Conservation (phyloP, 1,140 invertebrate species). For the Grapholita molesta region DNA sequence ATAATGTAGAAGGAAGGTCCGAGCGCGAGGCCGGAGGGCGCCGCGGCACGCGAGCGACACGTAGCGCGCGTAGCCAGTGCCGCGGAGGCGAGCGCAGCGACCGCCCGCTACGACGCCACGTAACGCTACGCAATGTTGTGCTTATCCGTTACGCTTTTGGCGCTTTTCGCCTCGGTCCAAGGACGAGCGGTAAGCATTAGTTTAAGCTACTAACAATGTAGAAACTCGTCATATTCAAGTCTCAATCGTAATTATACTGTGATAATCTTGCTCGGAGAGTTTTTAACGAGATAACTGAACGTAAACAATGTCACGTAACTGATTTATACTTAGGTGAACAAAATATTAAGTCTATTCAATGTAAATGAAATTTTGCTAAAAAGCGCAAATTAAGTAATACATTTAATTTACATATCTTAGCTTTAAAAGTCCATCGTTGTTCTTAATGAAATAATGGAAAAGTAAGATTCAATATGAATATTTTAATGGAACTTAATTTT, state of each 20-base stretch:
- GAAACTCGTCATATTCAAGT: too few relatives aligned
- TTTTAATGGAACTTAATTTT: too few relatives aligned
- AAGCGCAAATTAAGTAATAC: too few relatives aligned
- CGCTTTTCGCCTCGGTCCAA: constrained; percentile 62
- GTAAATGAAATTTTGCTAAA: too few relatives aligned
- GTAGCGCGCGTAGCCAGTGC: constrained; percentile 56
- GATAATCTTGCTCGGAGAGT: too few relatives aligned
- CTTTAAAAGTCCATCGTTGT: too few relatives aligned
- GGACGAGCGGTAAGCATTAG: constrained; percentile 68
- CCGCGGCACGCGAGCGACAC: constrained; percentile 41
- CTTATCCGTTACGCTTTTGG: constrained; percentile 57
- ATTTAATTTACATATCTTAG: too few relatives aligned
- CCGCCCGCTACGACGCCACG: constrained; percentile 31
- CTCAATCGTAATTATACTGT: too few relatives aligned
- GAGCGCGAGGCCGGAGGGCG: constrained; percentile 34
- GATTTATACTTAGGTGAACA: not conserved
- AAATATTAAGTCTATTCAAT: too few relatives aligned
- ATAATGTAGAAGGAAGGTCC: constrained; percentile 52
- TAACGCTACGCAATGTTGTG: constrained; percentile 58
- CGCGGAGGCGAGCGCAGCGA: constrained; percentile 50
- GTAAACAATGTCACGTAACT: not conserved
- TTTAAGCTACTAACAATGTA: constrained; percentile 27
- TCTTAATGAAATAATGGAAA: too few relatives aligned
- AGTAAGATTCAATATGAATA: too few relatives aligned
- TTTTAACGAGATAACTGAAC: not conserved